phyloP scores from a whole-genome alignment of 2,113 vertebrate genomes.

The Toxotes chatareus region DNA sequence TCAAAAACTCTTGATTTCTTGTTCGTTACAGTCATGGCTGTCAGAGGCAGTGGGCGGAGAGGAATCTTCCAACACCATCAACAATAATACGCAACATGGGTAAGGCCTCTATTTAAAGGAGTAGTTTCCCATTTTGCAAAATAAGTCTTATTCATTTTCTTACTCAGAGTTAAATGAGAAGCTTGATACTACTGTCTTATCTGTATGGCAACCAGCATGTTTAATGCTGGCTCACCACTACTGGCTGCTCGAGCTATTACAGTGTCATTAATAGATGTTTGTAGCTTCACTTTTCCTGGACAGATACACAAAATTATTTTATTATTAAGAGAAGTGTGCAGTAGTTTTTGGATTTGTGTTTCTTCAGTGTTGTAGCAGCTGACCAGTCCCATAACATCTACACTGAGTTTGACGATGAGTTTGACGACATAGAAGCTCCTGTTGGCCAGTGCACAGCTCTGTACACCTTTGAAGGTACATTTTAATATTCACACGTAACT shows the following conservation, averaged over 20 bases:
- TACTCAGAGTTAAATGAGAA: not conserved
- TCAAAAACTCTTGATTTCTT: not conserved
- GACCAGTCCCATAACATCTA: conserved; percentile 63
- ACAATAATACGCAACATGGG: conserved; percentile 82
- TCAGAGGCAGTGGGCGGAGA: conserved; percentile 84
- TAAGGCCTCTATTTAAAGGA: conserved; percentile 50
- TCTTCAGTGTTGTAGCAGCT: conserved; percentile 39
- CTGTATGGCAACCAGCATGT: no score
- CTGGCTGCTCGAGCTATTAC: no score
- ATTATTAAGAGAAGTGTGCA: no score
- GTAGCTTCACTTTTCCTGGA: no score
- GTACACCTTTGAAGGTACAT: conserved; percentile 88
- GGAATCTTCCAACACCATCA: conserved; percentile 73
- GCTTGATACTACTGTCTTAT: not conserved
- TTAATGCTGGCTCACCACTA: no score
- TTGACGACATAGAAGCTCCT: conserved; percentile 84
- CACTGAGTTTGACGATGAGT: conserved; percentile 87
- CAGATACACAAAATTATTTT: not conserved
- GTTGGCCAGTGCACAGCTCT: conserved; percentile 87
- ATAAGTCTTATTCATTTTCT: not conserved
- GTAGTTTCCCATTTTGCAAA: not conserved
- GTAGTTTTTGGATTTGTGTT: not conserved
- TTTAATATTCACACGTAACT: not conserved
- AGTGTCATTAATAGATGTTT: not conserved
- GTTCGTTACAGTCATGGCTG: conserved; percentile 83